phyloP scores from a whole-genome alignment of 2,113 vertebrate genomes.

The Ardeotis arabs region DNA sequence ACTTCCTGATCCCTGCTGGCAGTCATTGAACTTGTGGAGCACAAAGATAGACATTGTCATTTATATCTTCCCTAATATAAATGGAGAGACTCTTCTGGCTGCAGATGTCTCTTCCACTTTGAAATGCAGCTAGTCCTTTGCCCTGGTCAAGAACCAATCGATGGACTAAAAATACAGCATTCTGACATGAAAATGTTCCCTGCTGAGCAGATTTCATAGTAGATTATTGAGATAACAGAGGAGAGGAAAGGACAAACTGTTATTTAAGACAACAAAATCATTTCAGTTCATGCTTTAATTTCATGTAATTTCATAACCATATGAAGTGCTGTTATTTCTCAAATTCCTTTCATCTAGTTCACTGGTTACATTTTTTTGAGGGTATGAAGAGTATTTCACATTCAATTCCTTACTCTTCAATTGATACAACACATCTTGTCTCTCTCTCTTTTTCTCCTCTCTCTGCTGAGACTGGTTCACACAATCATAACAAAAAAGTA shows the following conservation, averaged over 20 bases:
- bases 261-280: neutral
- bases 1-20: neutral
- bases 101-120: neutral
- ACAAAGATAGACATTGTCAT: neutral
- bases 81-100: neutral
- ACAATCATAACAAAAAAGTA: slow-evolving; percentile 54
- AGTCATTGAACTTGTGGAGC: neutral
- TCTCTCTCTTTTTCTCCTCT: neutral
- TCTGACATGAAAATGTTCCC: neutral
- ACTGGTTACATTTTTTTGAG: slow-evolving; percentile 32
- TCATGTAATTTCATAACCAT: slow-evolving; percentile 22
- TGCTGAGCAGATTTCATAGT: neutral
- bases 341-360: neutral
- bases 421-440: neutral
- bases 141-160: neutral
- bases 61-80: neutral
- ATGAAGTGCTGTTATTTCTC: neutral
- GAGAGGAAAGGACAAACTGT: neutral
- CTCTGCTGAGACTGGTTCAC: slow-evolving; percentile 24
- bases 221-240: neutral
- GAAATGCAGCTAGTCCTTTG: neutral
- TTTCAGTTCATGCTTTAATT: slow-evolving; percentile 30
- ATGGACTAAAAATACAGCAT: neutral
- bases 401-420: slow-evolving; percentile 43
- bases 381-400: neutral